Evolutionary conservation across 2,888 invertebrate species (phyloP), one percentile per base, ranked within the genome.

Genomic region (Nineta flava): DNA sequence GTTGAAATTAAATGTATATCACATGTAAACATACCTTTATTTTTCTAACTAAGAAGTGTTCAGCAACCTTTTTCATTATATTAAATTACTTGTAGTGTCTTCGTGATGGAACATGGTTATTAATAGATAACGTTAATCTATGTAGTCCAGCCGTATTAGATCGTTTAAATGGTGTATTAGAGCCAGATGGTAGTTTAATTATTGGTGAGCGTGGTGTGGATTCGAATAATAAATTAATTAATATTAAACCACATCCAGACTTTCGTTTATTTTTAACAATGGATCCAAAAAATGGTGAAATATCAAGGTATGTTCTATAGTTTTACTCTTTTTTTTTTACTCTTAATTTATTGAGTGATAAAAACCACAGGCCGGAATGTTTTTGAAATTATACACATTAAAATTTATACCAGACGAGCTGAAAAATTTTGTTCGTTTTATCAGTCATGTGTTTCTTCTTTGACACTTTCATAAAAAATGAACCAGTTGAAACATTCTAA

Each of bases 61-160:
- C 26, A 26, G 4, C 26, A 6, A 26, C 4, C 26, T 2, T 26
- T 26, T 26, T 26, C 7, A 26, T 7, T 26, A 26, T 26, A 26
- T 26, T 26, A 26, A 38, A 38, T 53, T 54, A 53, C 54, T 65
- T 67, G 42, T 58, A 79, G 74, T 85, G 90, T 51, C 68, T 93
- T 55, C 76, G 78, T 58, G 79, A 81, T 60, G 93, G 93, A 0
- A 77, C 83, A 32, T 93, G 91, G 83, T 69, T 94, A 38, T 69
- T 91, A 46, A 69, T 93, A 51, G 92, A 93, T 66, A 93, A 95
- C 65, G 95, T 93, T 1, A 96, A 97, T 70, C 77, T 95, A 49
- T 95, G 95, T 63, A 92, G 94, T 56, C 83, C 97, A 1, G 96
- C 99, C 9, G 94, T 99, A 9, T 69, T 99, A 57, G 99, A 99